Evolutionary conservation across 1,140 invertebrate genomes (phyloP).

Genomic region (Charaxes varanes): DNA sequence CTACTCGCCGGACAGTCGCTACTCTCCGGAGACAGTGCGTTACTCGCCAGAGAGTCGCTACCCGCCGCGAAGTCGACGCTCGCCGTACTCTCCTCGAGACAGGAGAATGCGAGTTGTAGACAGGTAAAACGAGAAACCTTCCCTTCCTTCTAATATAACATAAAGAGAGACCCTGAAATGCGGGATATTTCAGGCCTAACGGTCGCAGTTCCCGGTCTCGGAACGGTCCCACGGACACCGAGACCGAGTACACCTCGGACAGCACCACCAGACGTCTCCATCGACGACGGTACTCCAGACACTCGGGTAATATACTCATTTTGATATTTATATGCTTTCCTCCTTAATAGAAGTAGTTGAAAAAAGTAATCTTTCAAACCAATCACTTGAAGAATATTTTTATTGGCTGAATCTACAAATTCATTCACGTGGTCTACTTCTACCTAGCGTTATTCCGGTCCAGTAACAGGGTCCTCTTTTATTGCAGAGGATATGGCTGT

Average conservation of each 20-base stretch:
- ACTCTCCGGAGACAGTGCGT: too few species aligned
- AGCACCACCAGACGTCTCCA: conserved; percentile 40
- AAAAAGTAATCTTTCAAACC: too few species aligned
- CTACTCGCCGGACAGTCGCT: conserved; percentile 48
- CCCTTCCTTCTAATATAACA: not conserved
- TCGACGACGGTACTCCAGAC: conserved; percentile 43
- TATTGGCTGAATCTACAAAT: too few species aligned
- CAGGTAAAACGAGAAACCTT: conserved; percentile 26
- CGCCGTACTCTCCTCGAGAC: conserved; percentile 32
- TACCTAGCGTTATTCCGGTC: too few species aligned
- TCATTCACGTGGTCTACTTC: too few species aligned
- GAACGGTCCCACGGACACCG: conserved; percentile 45
- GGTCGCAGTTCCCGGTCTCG: conserved; percentile 39
- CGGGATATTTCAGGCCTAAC: conserved; percentile 27
- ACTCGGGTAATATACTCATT: conserved; percentile 55
- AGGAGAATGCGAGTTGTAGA: conserved; percentile 36
- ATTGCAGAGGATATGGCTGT: too few species aligned
- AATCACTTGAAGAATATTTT: too few species aligned
- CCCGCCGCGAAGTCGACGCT: conserved; percentile 35
- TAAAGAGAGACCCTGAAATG: too few species aligned
- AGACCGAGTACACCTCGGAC: conserved; percentile 60
- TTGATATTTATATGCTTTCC: too few species aligned
- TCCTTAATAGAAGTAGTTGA: too few species aligned
- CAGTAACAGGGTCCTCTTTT: too few species aligned
- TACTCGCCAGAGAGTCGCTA: conserved; percentile 51